These are phyloP conservation scores for Ruditapes philippinarum DNA, from an alignment of 1,140 invertebrate genomes.

Conservation along the genomic window DNA sequence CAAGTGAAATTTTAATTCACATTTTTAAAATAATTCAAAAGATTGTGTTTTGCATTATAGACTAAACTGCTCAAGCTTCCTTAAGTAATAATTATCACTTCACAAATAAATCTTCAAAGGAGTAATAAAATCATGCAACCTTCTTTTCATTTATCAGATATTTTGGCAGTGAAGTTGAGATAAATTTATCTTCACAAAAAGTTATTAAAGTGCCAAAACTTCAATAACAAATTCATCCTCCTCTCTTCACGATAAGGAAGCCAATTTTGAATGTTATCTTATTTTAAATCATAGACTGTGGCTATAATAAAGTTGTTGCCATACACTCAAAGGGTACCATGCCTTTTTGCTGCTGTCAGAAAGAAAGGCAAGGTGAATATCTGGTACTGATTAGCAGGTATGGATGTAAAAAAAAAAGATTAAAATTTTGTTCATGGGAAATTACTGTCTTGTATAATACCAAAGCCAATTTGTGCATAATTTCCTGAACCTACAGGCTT, in stretches of 20 bases:
- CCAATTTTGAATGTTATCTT: neutral
- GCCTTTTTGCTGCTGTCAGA: neutral
- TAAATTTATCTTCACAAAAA: neutral
- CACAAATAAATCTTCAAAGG: too few relatives aligned
- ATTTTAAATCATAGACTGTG: neutral
- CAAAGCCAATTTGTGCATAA: too few relatives aligned
- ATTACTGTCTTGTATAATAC: too few relatives aligned
- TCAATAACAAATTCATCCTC: neutral
- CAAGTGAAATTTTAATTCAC: too few relatives aligned
- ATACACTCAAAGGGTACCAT: neutral
- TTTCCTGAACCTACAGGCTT: too few relatives aligned
- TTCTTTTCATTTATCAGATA: neutral
- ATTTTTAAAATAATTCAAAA: too few relatives aligned
- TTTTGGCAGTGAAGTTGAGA: neutral
- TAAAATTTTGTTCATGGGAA: too few relatives aligned
- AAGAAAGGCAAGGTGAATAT: neutral
- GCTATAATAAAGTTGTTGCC: neutral
- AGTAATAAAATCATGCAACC: neutral
- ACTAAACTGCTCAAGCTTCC: too few relatives aligned
- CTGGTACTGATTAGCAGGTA: neutral
- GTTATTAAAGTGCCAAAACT: slow-evolving; percentile 5
- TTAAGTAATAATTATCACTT: too few relatives aligned
- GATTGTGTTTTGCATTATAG: too few relatives aligned
- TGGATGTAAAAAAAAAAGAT: neutral
- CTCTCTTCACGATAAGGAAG: neutral